Evolutionary conservation across 2,113 vertebrate genomes (phyloP).

Genomic region (Hydrolagus affinis): DNA sequence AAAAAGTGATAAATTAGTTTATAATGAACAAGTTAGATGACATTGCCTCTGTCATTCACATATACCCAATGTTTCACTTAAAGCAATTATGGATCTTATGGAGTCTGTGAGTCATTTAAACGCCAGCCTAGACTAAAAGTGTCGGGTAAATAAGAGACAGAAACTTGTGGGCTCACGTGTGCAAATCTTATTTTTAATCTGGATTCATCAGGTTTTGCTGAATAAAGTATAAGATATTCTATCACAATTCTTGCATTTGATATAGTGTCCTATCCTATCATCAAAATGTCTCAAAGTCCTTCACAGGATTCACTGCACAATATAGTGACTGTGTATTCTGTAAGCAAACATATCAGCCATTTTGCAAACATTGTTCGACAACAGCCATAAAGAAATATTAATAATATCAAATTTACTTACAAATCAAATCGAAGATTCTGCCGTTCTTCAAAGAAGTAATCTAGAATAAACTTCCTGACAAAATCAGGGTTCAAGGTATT

Average conservation of each 20-base stretch:
- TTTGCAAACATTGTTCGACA: not conserved
- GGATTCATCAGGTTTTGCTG: not conserved
- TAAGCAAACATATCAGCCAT: not conserved
- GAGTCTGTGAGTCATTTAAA: not conserved
- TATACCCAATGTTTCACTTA: not conserved
- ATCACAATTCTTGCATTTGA: not conserved
- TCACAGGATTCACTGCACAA: too few relatives aligned
- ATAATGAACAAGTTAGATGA: not conserved
- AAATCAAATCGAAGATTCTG: slow-evolving; percentile 94
- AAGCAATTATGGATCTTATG: not conserved
- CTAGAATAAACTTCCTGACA: slow-evolving; percentile 93
- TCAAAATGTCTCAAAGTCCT: too few relatives aligned
- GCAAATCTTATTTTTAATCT: too few relatives aligned
- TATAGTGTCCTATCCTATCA: too few relatives aligned
- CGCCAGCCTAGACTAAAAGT: not conserved
- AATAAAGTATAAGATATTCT: not conserved
- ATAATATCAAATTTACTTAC: slow-evolving; percentile 60
- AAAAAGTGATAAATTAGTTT: not conserved
- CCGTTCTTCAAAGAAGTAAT: slow-evolving; percentile 97
- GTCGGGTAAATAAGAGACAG: not conserved
- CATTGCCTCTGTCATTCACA: not conserved
- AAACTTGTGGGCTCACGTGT: not conserved
- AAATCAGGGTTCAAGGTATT: slow-evolving; percentile 97
- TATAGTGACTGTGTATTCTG: too few relatives aligned
- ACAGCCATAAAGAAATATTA: not conserved